Percentiles rank a stretch among this genome's conserved stretches.
Evolutionary conservation across 2,888 invertebrate genomes (phyloP).

Genomic region (Carterocephalus palaemon): DNA sequence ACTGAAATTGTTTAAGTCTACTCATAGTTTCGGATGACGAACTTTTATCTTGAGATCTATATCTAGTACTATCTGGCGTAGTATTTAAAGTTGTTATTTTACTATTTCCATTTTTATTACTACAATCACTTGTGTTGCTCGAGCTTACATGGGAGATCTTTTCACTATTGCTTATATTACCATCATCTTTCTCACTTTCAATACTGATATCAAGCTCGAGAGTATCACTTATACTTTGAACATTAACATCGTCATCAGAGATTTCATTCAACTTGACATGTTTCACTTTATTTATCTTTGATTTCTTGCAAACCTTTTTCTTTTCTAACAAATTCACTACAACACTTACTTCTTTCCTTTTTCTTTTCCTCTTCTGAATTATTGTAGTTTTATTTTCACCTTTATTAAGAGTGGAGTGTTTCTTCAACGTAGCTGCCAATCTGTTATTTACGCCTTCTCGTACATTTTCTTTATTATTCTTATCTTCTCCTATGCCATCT

Average conservation of each 20-base stretch:
- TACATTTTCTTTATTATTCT: slow-evolving; percentile 31
- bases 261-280: background rate
- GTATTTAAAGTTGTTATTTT: slow-evolving; percentile 1
- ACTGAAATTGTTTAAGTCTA: slow-evolving; percentile 63
- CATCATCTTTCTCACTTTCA: slow-evolving; percentile 31
- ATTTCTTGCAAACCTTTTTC: slow-evolving; percentile 26
- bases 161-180: slow-evolving; percentile 20
- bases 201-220: slow-evolving; percentile 62
- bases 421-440: slow-evolving; percentile 61
- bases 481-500: slow-evolving; percentile 27
- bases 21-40: slow-evolving; percentile 34
- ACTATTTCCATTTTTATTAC: slow-evolving; percentile 3
- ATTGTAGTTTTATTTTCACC: slow-evolving; percentile 43
- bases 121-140: background rate
- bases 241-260: background rate
- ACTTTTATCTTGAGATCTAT: slow-evolving; percentile 1
- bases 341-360: slow-evolving; percentile 51
- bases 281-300: slow-evolving; percentile 23
- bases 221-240: slow-evolving; percentile 24
- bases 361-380: slow-evolving; percentile 45
- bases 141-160: background rate
- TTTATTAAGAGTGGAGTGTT: slow-evolving; percentile 60
- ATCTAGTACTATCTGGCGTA: background rate
- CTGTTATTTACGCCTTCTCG: slow-evolving; percentile 43
- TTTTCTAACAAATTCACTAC: slow-evolving; percentile 38